A percentile compares a stretch with the other conserved stretches of the same genome.
Conservation (phyloP, 2,113 vertebrate genomes). For the Apodemus sylvaticus region DNA sequence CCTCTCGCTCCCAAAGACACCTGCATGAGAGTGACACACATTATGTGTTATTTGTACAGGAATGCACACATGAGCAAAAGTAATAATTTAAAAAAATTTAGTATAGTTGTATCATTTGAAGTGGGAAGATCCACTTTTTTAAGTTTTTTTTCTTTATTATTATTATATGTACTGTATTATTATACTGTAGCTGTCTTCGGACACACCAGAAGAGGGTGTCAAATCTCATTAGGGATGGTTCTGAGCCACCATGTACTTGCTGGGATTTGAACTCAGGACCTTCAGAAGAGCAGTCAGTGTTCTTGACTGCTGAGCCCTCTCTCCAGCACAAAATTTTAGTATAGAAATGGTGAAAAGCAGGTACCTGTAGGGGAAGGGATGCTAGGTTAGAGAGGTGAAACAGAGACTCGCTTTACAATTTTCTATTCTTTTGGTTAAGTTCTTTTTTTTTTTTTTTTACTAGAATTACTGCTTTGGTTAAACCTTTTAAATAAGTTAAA, state of each 20-base stretch:
- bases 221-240: no score
- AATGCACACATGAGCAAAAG: not conserved
- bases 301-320: no score
- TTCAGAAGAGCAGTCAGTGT: no score
- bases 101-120: no score
- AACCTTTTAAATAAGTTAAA: slow-evolving; percentile 28
- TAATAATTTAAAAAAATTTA: not conserved
- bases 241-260: no score
- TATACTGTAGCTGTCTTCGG: no score
- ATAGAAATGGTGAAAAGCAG: not conserved
- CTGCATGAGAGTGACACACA: not conserved
- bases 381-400: not conserved
- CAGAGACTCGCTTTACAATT: not conserved
- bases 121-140: no score
- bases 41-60: not conserved
- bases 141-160: no score
- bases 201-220: no score
- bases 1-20: not conserved
- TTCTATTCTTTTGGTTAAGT: not conserved
- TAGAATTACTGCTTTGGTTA: not conserved
- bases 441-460: not conserved
- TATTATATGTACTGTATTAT: no score
- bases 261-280: no score
- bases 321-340: no score
- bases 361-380: not conserved